phyloP scores from a whole-genome alignment of 2,888 invertebrate genomes.

The Slavum lentiscoides region DNA sequence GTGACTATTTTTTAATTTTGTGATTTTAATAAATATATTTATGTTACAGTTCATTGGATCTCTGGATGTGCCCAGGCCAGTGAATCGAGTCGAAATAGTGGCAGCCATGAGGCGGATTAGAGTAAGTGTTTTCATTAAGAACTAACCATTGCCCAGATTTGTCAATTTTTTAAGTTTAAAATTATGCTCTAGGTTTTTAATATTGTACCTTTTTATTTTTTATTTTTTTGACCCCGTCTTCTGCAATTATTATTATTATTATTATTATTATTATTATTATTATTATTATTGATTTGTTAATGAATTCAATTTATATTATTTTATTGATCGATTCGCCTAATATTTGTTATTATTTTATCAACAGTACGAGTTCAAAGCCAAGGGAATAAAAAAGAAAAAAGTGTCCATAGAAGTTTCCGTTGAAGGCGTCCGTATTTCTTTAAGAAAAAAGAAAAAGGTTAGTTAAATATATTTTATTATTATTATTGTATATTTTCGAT shows the following conservation, averaged over 20 bases:
- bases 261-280: neutral
- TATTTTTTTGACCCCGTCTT: neutral
- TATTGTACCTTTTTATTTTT: neutral
- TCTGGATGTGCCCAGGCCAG: slow-evolving; percentile 94
- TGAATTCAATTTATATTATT: neutral
- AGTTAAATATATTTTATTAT: slow-evolving; percentile 35
- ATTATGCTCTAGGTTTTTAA: neutral
- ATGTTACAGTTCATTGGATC: slow-evolving; percentile 92
- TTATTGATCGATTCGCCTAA: neutral
- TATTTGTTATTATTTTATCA: slow-evolving; percentile 60
- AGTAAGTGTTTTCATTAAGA: slow-evolving; percentile 69
- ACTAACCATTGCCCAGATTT: neutral
- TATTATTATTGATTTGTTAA: neutral
- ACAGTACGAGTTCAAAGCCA: slow-evolving; percentile 98
- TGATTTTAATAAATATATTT: slow-evolving; percentile 40
- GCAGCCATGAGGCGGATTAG: slow-evolving; percentile 98
- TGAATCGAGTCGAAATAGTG: slow-evolving; percentile 96
- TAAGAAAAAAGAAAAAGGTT: slow-evolving; percentile 75
- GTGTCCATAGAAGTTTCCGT: slow-evolving; percentile 93
- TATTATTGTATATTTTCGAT: slow-evolving; percentile 17
- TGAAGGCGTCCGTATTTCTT: slow-evolving; percentile 88
- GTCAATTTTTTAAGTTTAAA: neutral
- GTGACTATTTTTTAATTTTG: too few species aligned
- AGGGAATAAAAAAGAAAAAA: slow-evolving; percentile 96
- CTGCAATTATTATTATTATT: neutral